Evolutionary conservation across 2,888 invertebrate species (phyloP).

Genomic region (Muscina levida): DNA sequence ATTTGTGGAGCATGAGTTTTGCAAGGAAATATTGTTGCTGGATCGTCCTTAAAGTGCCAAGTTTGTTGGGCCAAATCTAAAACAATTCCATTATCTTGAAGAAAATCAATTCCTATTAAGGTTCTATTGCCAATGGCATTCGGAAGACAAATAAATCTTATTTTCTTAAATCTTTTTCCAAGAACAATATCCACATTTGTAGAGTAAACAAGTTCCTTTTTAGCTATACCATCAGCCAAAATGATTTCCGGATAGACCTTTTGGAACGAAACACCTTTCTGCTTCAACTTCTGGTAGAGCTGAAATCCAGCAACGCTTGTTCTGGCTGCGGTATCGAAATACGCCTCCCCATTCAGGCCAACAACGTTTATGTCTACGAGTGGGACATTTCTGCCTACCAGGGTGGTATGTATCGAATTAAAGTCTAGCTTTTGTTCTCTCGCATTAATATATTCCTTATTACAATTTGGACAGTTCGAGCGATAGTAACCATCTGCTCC

Average conservation of each 20-base stretch:
- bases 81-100: slow-evolving; percentile 42
- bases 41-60: slow-evolving; percentile 65
- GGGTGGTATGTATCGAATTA: slow-evolving; percentile 22
- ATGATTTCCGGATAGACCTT: slow-evolving; percentile 33
- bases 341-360: slow-evolving; percentile 52
- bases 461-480: slow-evolving; percentile 46
- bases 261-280: slow-evolving; percentile 8
- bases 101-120: slow-evolving; percentile 44
- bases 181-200: slow-evolving; percentile 44
- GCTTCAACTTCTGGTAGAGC: slow-evolving; percentile 15
- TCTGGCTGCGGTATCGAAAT: slow-evolving; percentile 34
- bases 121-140: slow-evolving; percentile 45
- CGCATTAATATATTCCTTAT: neutral
- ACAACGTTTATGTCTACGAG: slow-evolving; percentile 52
- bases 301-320: slow-evolving; percentile 55
- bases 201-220: slow-evolving; percentile 35
- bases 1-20: too few relatives aligned
- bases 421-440: slow-evolving; percentile 21
- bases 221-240: slow-evolving; percentile 9
- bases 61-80: slow-evolving; percentile 42
- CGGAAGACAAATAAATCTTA: slow-evolving; percentile 60
- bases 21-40: too few relatives aligned
- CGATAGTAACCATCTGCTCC: slow-evolving; percentile 35
- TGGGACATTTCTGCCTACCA: slow-evolving; percentile 57
- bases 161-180: slow-evolving; percentile 40